Evolutionary conservation across 2,113 vertebrate genomes (phyloP).

Genomic region (Cyrtonyx montezumae): DNA sequence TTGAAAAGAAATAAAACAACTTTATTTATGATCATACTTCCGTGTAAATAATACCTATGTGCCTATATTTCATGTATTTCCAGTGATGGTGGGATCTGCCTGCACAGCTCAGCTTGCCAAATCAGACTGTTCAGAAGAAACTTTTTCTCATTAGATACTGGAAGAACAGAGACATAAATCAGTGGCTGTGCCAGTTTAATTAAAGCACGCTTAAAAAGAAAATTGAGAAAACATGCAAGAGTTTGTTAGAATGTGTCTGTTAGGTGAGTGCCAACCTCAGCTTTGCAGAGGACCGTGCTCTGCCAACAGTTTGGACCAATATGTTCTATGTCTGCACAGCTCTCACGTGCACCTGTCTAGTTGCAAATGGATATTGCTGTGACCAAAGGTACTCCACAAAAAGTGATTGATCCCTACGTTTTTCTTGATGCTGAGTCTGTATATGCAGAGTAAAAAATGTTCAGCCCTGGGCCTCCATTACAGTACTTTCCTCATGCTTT

Average conservation of each 20-base stretch:
- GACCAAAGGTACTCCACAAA: not conserved
- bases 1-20: not conserved
- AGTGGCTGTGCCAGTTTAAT: slow-evolving; percentile 26
- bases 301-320: not conserved
- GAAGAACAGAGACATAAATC: not conserved
- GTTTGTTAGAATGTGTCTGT: not conserved
- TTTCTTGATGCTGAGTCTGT: not conserved
- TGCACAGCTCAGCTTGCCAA: slow-evolving; percentile 30
- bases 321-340: fast-evolving
- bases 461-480: fast-evolving
- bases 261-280: not conserved
- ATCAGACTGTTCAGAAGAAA: slow-evolving; percentile 4
- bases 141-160: slow-evolving; percentile 38
- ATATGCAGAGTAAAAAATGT: not conserved
- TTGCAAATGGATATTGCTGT: not conserved
- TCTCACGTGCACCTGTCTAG: not conserved
- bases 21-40: not conserved
- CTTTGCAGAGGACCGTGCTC: not conserved
- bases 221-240: not conserved
- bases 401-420: not conserved
- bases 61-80: not conserved
- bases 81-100: not conserved
- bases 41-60: not conserved
- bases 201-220: not conserved
- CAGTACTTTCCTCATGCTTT: not conserved